A percentile compares a stretch with the other conserved stretches of the same genome.
Evolutionary conservation across 1,140 invertebrate genomes (phyloP).

Genomic region (Drosophila kepulauana): DNA sequence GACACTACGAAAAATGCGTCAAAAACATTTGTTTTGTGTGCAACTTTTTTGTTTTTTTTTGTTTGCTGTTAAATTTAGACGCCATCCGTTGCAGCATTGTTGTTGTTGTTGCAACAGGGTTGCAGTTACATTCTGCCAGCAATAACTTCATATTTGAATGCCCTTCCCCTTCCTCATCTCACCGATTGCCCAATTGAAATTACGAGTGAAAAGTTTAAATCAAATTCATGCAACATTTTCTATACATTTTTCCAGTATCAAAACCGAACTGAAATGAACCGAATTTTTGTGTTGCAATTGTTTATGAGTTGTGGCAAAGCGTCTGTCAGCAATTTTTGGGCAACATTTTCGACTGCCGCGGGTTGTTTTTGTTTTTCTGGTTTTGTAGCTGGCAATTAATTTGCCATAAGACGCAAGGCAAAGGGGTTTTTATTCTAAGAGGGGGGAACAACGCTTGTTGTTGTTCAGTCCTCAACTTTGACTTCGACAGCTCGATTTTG

Average conservation of each 20-base stretch:
- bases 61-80: conserved; percentile 69
- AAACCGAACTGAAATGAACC: neutral
- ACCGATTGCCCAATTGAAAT: conserved; percentile 20
- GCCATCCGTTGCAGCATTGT: conserved; percentile 30
- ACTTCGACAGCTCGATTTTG: conserved; percentile 4
- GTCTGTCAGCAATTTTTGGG: conserved; percentile 58
- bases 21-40: conserved; percentile 55
- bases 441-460: neutral
- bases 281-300: conserved; percentile 52
- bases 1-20: conserved; percentile 46
- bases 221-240: conserved; percentile 47
- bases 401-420: conserved; percentile 1
- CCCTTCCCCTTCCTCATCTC: neutral
- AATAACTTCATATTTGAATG: conserved; percentile 50
- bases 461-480: conserved; percentile 4
- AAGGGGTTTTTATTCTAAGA: neutral
- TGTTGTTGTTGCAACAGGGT: conserved; percentile 27
- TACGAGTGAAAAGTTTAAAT: conserved; percentile 59
- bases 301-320: conserved; percentile 67
- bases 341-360: conserved; percentile 12
- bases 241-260: conserved; percentile 29
- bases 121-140: conserved; percentile 37
- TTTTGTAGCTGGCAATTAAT: conserved; percentile 17
- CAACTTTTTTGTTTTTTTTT: conserved; percentile 24
- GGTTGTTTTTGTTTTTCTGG: conserved; percentile 15